Evolutionary conservation across 2,888 invertebrate species (phyloP), one percentile per base, ranked within the genome.

Genomic region (Neelides folsomi): DNA sequence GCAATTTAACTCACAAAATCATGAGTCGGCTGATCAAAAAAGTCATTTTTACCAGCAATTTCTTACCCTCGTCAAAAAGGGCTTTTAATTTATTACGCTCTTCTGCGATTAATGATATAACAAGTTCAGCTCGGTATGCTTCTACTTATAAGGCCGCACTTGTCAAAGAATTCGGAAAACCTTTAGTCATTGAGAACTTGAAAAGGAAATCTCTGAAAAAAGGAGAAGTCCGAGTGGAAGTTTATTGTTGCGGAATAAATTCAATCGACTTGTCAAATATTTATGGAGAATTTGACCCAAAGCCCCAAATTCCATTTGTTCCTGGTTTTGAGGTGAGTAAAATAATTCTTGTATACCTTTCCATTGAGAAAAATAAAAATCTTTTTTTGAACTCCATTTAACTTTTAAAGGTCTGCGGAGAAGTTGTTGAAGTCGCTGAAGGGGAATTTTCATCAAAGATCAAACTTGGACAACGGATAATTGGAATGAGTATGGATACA

Each of bases 181-280:
- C 76, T 1, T 65, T 80, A n/a, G 66, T 68, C 41, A 69, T 80
- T 36, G 71, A 74, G 65, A 72, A 74, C 55, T 37, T 71, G 9
- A 69, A 72, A 34, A 68, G 69, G 5, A 68, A 68, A 49, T 69
- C 71, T 58, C 64, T 77, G 10, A 68, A 72, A 50, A 66, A 73
- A n/a, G 71, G 71, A 45, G 71, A 76, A 68, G 73, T 81, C n/a
- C 68, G 79, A 52, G 73, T 82, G 12, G 73, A 76, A 60, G 78
- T 81, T 1, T 73, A 77, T 59, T 77, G 76, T 58, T 79, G 79
- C 64, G 79, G 79, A 49, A 71, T 82, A n/a, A 82, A 82, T 68
- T 75, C 76, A 44, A 72, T 76, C 1, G 82, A 82, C 69, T 69
- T 76, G 39, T 67, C 76, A 39, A 71, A 75, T 56, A 73, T 76